Evolutionary conservation across 2,888 invertebrate species (phyloP), one percentile per base, ranked within the genome.

Genomic region (Harpalus rubripes): DNA sequence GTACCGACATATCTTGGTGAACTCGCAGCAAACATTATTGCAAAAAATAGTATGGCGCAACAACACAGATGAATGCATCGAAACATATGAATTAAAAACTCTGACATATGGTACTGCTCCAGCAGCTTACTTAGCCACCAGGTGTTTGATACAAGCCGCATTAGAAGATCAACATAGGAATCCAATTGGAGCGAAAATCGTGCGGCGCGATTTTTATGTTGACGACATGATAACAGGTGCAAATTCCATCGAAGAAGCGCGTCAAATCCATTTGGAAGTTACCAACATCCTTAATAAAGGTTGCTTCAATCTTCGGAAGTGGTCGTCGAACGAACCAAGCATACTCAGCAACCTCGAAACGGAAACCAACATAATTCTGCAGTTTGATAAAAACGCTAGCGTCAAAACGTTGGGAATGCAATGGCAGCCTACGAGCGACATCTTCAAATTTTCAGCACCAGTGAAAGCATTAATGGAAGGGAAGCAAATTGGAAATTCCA

Each of bases 1-100:
- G 87, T 89, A 87, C 56, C 86, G 87, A 0, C 88, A 88, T 63
- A 86, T 88, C 12, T 12, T 52, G n/a, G 56, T 76, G 12, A 52
- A 44, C 8, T 12, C 22, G n/a, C n/a, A n/a, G 18, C 41, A 74
- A 15, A 26, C 7, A 41, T 41, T 15, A 15, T 41, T 74, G 18
- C 74, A 74, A 41, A 32, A 39, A 41, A 74, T 74, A 74, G 32
- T 74, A 15, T 74, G 74, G 74, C 74, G 74, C 1, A n/a, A 39
- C 32, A 16, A 74, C n/a, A 1, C 74, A 15, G 39, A 12, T 44
- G 41, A 74, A 7, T n/a, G 39, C 26, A 74, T 74, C 4, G 41
- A 41, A 41, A 41, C 32, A 8, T 74, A 74, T 41, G 74, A 74
- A 32, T 44, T 74, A 74, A 12, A 10, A 8, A 74, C 74, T 5